Base-by-base conservation (phyloP, 2,888 invertebrate genomes). In the Argyresthia goedartella region DNA sequence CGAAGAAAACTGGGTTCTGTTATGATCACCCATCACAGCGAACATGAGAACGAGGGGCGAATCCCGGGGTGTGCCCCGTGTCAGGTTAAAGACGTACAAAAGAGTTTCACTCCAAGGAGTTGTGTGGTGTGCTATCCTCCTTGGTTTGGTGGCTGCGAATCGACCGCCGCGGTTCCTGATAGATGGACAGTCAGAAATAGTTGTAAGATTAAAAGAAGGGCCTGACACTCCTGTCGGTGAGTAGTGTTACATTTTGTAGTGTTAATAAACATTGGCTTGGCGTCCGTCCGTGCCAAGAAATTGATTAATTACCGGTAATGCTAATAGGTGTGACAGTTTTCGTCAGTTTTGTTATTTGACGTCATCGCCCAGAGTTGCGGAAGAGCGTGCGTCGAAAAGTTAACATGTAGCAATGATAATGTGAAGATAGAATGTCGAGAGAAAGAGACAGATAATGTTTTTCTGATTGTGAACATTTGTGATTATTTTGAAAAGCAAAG, bases 161-260 rank as follows among this genome's bases (percentile, higher is more conserved):
- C 90, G 91, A 64, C 94, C 96, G 47, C 96, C 96, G n/a, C 89
- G 93, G 57, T 96, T 96, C 77, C 88, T 95, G 54, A 93, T 93
- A 71, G 94, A 95, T 67, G 95, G 94, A 55, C 95, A 95, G 77
- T 94, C 95, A 59, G 96, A 97, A 88, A 96, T 97, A 65, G 95
- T 97, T 58, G 89, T 97, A 65, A 89, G 95, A 71, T 86, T 96
- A 67, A 95, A 95, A 77, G 97, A 97, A 87, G 95, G 95, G 50
- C 88, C 91, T 52, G 95, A 95, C 64, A 95, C 95, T 44, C 93
- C 94, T 60, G 90, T 93, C 59, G 95, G 95, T 95, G 81, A 90
- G 93, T 81, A 25, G 25, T 25, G n/a, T 25, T 25, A 4, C 25
- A 25, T 25, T 25, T 25, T 25, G 25, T 25, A 25, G 25, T 4